Evolutionary conservation across 2,113 vertebrate species (phyloP).

Genomic region (Python bivittatus): DNA sequence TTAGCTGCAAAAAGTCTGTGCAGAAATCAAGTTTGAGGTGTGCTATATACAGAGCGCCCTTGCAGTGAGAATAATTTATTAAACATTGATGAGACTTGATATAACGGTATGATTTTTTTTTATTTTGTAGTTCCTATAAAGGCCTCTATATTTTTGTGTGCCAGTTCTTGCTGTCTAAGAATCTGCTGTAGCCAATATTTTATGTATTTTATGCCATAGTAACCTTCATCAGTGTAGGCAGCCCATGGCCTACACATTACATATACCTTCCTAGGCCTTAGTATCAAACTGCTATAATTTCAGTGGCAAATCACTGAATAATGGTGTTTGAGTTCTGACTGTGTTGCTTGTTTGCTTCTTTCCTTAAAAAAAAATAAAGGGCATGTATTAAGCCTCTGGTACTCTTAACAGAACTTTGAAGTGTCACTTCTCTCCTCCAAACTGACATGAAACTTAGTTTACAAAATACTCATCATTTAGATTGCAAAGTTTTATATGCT

Average conservation of each 20-base stretch:
- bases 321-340: neutral
- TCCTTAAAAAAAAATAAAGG: neutral
- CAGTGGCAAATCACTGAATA: neutral
- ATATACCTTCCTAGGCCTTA: neutral
- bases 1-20: neutral
- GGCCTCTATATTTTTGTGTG: neutral
- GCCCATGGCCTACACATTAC: too few species aligned
- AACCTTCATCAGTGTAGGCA: too few species aligned
- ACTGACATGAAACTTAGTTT: neutral
- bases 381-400: neutral
- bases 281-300: neutral
- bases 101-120: neutral
- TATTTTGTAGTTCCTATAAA: neutral
- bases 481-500: too few species aligned
- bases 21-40: conserved; percentile 2
- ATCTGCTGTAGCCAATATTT: neutral
- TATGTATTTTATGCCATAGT: neutral
- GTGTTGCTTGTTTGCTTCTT: neutral
- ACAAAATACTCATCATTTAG: neutral
- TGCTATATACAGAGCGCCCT: neutral
- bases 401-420: neutral
- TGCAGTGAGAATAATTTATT: conserved; percentile 6
- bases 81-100: neutral
- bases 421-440: neutral
- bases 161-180: too few species aligned